Percentiles rank a stretch among this genome's conserved stretches.
These are phyloP conservation scores for Clupea harengus DNA, from an alignment of 2,113 vertebrate species.

Conservation along the genomic window DNA sequence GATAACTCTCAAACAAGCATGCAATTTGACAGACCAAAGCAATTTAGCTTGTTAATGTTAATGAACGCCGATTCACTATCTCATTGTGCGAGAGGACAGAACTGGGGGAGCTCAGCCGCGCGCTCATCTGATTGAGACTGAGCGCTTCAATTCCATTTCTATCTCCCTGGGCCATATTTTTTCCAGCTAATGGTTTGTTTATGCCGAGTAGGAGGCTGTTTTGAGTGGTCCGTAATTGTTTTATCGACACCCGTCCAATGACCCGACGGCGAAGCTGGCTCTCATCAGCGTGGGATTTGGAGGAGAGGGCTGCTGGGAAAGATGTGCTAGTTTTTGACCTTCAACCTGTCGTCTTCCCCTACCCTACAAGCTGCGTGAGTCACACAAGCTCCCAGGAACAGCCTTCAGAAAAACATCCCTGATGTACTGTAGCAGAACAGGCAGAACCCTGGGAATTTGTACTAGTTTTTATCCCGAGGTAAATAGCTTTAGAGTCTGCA, in stretches of 20 bases:
- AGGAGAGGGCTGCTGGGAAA: not conserved
- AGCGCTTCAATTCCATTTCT: constrained; percentile 35
- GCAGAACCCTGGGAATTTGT: not conserved
- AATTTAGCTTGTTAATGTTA: constrained; percentile 46
- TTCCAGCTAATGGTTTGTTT: constrained; percentile 48
- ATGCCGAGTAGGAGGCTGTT: constrained; percentile 45
- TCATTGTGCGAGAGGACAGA: constrained; percentile 29
- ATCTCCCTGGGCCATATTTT: constrained; percentile 45
- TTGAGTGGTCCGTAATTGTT: constrained; percentile 51
- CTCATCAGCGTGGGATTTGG: not conserved
- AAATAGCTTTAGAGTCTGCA: not conserved
- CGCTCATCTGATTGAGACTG: constrained; percentile 34
- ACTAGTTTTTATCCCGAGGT: not conserved
- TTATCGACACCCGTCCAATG: constrained; percentile 46
- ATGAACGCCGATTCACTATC: constrained; percentile 32
- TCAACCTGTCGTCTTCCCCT: not conserved
- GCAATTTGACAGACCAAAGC: constrained; percentile 43
- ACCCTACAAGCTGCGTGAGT: not conserved
- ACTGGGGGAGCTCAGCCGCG: constrained; percentile 22
- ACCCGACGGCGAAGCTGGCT: constrained; percentile 32
- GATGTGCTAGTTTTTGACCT: not conserved
- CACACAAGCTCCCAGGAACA: not conserved
- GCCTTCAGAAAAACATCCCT: not conserved
- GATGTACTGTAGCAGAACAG: not conserved
- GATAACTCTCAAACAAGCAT: constrained; percentile 40